Evolutionary conservation across 2,888 invertebrate genomes (phyloP).

Genomic region (Lissonota sp.): DNA sequence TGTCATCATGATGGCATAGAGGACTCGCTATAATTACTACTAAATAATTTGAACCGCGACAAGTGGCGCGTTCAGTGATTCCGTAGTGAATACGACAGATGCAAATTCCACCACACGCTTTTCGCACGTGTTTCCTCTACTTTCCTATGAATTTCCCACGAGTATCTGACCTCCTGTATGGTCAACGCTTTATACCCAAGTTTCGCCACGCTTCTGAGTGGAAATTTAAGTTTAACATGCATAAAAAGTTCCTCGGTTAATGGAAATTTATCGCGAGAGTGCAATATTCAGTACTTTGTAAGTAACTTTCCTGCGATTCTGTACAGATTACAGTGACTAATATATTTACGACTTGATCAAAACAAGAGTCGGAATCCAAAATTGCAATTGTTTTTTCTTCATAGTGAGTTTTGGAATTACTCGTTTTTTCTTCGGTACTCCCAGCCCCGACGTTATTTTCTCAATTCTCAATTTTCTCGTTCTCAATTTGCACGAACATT

Average conservation of each 20-base stretch:
- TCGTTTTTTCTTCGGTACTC: too few species aligned
- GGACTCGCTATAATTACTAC: conserved; percentile 78
- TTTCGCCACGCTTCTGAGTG: conserved; percentile 74
- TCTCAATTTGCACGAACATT: too few species aligned
- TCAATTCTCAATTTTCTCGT: too few species aligned
- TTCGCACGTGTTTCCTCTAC: conserved; percentile 64
- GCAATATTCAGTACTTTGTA: background rate
- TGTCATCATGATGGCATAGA: conserved; percentile 33
- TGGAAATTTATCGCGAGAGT: conserved; percentile 29
- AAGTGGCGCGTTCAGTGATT: conserved; percentile 47
- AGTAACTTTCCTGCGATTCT: too few species aligned
- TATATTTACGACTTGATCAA: too few species aligned
- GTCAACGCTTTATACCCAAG: conserved; percentile 37
- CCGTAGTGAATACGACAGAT: conserved; percentile 71
- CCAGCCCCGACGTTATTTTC: too few species aligned
- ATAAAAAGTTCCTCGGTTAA: conserved; percentile 36
- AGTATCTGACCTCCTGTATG: conserved; percentile 76
- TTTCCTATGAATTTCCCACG: conserved; percentile 80
- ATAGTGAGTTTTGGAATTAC: too few species aligned
- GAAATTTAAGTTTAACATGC: conserved; percentile 81
- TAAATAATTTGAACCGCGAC: conserved; percentile 78
- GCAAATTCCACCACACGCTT: conserved; percentile 75
- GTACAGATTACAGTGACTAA: too few species aligned
- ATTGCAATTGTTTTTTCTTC: too few species aligned
- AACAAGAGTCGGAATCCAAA: too few species aligned